A percentile compares a stretch with the other conserved stretches of the same genome.
Conservation (phyloP, 2,888 invertebrate genomes). For the Junonia oenone region DNA sequence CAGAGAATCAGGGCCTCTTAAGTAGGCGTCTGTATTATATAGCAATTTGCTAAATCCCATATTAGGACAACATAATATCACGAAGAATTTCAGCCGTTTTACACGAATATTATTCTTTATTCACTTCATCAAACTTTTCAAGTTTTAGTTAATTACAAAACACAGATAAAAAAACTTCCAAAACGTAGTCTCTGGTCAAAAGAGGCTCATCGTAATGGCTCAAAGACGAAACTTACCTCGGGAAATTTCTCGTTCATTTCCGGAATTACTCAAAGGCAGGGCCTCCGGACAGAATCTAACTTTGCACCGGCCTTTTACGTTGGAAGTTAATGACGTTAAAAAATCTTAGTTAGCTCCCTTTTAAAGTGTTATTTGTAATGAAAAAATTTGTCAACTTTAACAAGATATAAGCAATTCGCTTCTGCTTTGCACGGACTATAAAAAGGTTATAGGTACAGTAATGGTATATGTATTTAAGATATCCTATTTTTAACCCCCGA, state of each 20-base stretch:
- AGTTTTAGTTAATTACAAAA: background rate
- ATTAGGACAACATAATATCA: too few species aligned
- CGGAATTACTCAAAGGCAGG: conserved; percentile 12
- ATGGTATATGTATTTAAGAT: too few species aligned
- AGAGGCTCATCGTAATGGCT: background rate
- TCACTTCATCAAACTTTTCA: background rate
- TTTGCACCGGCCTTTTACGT: background rate
- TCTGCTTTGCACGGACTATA: background rate
- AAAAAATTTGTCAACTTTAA: background rate
- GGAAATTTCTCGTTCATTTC: conserved; percentile 16
- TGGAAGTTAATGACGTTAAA: background rate
- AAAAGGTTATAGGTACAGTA: too few species aligned
- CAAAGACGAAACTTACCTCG: conserved; percentile 9
- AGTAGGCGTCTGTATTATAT: too few species aligned
- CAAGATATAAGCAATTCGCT: background rate
- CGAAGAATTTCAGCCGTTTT: too few species aligned
- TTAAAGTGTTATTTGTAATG: background rate
- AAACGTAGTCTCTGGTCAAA: background rate
- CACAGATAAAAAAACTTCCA: background rate
- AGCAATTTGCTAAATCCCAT: too few species aligned
- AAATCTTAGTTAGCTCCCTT: background rate
- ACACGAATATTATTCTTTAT: too few species aligned
- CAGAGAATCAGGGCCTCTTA: too few species aligned
- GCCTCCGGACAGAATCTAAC: conserved; percentile 5
- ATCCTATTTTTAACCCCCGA: too few species aligned